A percentile compares a stretch with the other conserved stretches of the same genome.
These are phyloP conservation scores for Caenorhabditis afra DNA, from an alignment of 2,888 invertebrate species.

Conservation along the genomic window DNA sequence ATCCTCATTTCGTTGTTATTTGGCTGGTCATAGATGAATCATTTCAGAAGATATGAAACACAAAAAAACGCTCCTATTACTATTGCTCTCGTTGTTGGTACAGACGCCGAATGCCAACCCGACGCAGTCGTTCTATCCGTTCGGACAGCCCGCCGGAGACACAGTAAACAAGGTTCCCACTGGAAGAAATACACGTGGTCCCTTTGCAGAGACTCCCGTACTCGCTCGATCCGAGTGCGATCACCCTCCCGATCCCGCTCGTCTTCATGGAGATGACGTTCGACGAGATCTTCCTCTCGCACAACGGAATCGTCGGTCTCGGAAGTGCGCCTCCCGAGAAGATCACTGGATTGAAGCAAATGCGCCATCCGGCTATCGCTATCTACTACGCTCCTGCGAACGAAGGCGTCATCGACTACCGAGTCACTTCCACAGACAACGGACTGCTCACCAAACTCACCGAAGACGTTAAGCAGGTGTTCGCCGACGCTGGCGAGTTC, in stretches of 20 bases:
- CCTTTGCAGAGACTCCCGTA: conserved; percentile 53
- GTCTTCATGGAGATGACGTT: conserved; percentile 68
- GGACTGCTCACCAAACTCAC: conserved; percentile 65
- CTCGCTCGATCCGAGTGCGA: conserved; percentile 55
- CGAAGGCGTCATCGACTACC: conserved; percentile 69
- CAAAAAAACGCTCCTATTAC: conserved; percentile 40
- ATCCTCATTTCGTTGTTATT: neutral
- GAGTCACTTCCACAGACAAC: conserved; percentile 67
- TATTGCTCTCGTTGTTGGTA: conserved; percentile 17
- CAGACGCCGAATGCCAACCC: conserved; percentile 2
- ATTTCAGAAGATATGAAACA: conserved; percentile 45
- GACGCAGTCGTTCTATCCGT: conserved; percentile 35
- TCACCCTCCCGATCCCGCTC: conserved; percentile 67
- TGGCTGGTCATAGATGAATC: conserved; percentile 3
- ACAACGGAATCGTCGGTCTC: conserved; percentile 75
- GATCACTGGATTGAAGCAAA: conserved; percentile 47
- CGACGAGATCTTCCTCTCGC: conserved; percentile 72
- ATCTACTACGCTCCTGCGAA: conserved; percentile 69
- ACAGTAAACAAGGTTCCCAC: neutral
- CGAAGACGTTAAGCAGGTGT: conserved; percentile 86
- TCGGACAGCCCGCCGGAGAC: conserved; percentile 44
- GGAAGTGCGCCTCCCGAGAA: conserved; percentile 56
- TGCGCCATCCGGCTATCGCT: conserved; percentile 68
- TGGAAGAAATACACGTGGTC: neutral
- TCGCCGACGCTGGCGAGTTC: conserved; percentile 87